Percentiles rank a stretch among this genome's conserved stretches.
phyloP scores from a whole-genome alignment of 2,113 vertebrate genomes.

The Turnix velox region DNA sequence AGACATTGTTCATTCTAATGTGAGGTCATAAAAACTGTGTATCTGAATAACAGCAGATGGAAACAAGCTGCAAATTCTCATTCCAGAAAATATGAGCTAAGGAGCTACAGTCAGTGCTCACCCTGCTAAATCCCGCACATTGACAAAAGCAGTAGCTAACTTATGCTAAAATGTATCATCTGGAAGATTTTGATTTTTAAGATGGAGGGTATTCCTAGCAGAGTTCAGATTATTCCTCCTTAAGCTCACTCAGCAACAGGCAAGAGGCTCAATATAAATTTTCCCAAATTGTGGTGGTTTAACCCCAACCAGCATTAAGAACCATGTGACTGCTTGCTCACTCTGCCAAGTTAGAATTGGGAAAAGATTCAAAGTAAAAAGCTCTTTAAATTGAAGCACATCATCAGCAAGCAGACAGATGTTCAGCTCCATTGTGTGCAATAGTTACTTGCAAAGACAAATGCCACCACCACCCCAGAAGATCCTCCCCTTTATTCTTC shows the following conservation, averaged over 20 bases:
- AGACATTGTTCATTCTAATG: neutral
- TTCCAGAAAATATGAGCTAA: neutral
- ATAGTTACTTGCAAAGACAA: neutral
- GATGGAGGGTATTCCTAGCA: neutral
- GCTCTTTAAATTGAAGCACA: neutral
- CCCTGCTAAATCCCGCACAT: neutral
- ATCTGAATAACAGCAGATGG: conserved; percentile 21
- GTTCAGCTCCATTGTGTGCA: neutral
- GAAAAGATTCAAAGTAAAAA: neutral
- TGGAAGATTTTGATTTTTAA: neutral
- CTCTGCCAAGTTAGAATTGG: neutral
- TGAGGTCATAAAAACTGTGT: neutral
- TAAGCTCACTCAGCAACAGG: neutral
- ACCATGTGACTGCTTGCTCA: neutral
- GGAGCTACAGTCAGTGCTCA: neutral
- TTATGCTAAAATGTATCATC: neutral
- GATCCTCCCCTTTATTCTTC: neutral
- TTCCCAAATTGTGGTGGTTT: neutral
- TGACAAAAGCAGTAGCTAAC: neutral
- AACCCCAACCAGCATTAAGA: neutral
- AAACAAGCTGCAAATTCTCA: neutral
- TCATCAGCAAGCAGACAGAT: neutral
- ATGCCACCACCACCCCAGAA: neutral
- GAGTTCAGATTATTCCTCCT: neutral
- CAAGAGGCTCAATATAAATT: neutral